Conservation (phyloP, 2,113 vertebrate genomes). For the Setophaga kirtlandii region DNA sequence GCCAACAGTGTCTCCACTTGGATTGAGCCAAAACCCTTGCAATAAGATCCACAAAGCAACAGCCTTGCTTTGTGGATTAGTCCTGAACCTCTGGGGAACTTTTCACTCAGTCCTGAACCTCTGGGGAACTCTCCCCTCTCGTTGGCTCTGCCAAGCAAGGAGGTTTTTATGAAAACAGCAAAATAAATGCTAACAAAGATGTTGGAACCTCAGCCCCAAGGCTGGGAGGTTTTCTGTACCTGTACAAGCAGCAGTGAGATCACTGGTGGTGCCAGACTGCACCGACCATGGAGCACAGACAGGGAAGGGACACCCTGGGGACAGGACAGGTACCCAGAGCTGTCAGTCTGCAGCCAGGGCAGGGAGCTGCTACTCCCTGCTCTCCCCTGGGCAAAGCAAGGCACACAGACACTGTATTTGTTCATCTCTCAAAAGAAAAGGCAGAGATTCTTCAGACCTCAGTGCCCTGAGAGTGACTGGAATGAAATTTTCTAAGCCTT, state of each 20-base stretch:
- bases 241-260: background rate
- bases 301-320: background rate
- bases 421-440: background rate
- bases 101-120: background rate
- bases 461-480: background rate
- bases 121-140: background rate
- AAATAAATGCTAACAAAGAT: background rate
- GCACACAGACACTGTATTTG: background rate
- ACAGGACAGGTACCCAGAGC: background rate
- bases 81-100: background rate
- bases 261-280: background rate
- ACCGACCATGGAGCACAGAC: accelerated
- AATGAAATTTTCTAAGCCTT: background rate
- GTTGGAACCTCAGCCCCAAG: background rate
- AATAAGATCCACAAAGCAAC: background rate
- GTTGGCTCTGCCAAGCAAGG: background rate
- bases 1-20: background rate
- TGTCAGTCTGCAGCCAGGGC: accelerated
- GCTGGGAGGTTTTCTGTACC: background rate
- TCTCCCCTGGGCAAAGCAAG: background rate
- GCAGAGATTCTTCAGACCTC: background rate
- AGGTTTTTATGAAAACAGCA: background rate
- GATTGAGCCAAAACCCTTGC: background rate
- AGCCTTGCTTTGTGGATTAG: background rate
- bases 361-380: background rate